Evolutionary conservation across 2,888 invertebrate genomes (phyloP).

Genomic region (Mythimna lalbum): DNA sequence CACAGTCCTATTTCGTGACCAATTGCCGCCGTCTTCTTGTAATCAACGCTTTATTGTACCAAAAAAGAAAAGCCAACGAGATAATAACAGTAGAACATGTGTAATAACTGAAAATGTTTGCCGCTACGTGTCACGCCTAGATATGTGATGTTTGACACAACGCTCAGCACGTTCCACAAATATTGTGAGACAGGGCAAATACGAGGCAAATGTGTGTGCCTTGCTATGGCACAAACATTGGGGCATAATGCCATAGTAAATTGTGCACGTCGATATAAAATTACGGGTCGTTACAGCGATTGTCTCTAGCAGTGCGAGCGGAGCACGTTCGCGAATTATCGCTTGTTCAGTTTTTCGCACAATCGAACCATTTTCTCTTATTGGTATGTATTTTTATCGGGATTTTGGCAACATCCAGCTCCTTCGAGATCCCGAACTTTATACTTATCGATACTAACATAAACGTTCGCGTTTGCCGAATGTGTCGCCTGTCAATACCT

Average conservation of each 20-base stretch:
- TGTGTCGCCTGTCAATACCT: no score
- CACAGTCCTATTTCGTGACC: conserved; percentile 79
- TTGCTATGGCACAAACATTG: conserved; percentile 82
- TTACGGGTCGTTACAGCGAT: conserved; percentile 83
- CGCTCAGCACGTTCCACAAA: conserved; percentile 89
- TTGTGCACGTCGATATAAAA: conserved; percentile 83
- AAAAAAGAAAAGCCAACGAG: conserved; percentile 84
- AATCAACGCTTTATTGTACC: conserved; percentile 88
- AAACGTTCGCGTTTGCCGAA: no score
- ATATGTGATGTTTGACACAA: conserved; percentile 86
- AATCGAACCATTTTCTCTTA: conserved; percentile 70
- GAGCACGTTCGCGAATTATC: conserved; percentile 83
- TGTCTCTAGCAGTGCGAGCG: conserved; percentile 76
- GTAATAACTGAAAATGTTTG: conserved; percentile 85
- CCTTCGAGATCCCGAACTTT: conserved; percentile 42
- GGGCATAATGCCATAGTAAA: conserved; percentile 79
- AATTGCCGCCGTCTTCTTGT: conserved; percentile 79
- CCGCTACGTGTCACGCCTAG: conserved; percentile 86
- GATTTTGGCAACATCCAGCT: conserved; percentile 53
- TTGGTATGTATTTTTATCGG: conserved; percentile 68
- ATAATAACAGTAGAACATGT: conserved; percentile 82
- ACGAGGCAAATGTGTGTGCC: conserved; percentile 79
- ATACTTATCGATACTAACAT: conserved; percentile 3
- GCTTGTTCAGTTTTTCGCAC: conserved; percentile 73
- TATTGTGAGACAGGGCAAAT: conserved; percentile 88